Evolutionary conservation across 2,797 vertebrate genomes (phyloP).

Genomic region (Pantherophis alleghaniensis): DNA sequence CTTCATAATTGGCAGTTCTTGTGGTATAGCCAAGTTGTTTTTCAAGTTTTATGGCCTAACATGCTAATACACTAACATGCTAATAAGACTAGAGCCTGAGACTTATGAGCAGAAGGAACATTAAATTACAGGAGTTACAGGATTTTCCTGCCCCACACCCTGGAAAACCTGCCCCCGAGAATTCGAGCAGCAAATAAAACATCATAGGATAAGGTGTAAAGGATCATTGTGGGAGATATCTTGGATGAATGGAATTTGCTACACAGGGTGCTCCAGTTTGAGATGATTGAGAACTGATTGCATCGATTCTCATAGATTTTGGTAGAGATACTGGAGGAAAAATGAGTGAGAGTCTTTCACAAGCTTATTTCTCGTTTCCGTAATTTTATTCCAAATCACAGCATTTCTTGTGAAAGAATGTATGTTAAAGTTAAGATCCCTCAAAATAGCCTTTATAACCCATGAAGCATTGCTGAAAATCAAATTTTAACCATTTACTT

Average conservation of each 20-base stretch:
- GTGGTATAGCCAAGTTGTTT: slow-evolving; percentile 28
- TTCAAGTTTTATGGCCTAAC: slow-evolving; percentile 34
- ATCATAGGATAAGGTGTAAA: too few species aligned
- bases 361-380: background rate
- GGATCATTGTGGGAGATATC: background rate
- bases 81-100: background rate
- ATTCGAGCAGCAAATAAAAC: background rate
- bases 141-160: background rate
- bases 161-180: background rate
- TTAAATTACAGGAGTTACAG: background rate
- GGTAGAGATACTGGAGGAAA: background rate
- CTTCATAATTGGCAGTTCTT: slow-evolving; percentile 35
- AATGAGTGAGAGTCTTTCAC: background rate
- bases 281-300: background rate
- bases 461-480: slow-evolving; percentile 37
- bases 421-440: slow-evolving; percentile 28
- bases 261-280: background rate
- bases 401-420: slow-evolving; percentile 62
- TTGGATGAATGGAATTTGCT: background rate
- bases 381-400: slow-evolving; percentile 59
- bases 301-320: background rate
- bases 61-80: background rate
- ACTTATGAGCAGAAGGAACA: background rate
- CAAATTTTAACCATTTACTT: slow-evolving; percentile 43
- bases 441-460: slow-evolving; percentile 41